A percentile compares a stretch with the other conserved stretches of the same genome.
phyloP scores from a whole-genome alignment of 2,113 vertebrate species.

The Cichladusa arquata region DNA sequence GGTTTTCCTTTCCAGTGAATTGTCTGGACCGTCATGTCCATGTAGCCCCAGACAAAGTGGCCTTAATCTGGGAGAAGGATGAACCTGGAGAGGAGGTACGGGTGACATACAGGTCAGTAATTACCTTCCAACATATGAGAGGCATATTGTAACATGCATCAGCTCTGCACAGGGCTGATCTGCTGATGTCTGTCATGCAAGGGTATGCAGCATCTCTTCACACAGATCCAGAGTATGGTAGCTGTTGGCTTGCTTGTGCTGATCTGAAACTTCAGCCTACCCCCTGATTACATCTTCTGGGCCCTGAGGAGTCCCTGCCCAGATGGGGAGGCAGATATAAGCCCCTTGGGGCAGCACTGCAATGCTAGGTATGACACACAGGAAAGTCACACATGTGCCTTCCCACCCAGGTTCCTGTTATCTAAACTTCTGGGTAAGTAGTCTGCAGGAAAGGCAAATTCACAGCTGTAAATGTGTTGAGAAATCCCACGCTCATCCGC shows the following conservation, averaged over 20 bases:
- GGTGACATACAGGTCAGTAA: constrained; percentile 69
- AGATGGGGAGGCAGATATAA: neutral
- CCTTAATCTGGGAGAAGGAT: constrained; percentile 74
- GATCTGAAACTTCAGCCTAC: neutral
- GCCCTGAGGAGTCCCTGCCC: neutral
- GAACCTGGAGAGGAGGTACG: constrained; percentile 58
- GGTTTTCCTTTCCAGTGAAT: constrained; percentile 61
- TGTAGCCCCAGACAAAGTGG: constrained; percentile 62
- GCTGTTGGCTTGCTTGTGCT: neutral
- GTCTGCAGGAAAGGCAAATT: neutral
- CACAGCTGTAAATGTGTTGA: neutral
- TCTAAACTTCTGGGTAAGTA: neutral
- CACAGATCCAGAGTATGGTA: neutral
- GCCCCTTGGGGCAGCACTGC: neutral
- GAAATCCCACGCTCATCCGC: neutral
- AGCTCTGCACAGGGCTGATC: neutral
- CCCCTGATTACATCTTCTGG: neutral
- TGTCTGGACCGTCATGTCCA: constrained; percentile 70
- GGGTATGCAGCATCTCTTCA: neutral
- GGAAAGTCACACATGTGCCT: neutral
- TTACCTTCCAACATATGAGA: neutral
- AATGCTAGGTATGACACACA: neutral
- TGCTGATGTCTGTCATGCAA: neutral
- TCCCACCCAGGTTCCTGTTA: neutral
- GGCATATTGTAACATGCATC: neutral